A percentile compares a stretch with the other conserved stretches of the same genome.
phyloP scores from a whole-genome alignment of 1,140 invertebrate genomes.

The Drosophila leontia region DNA sequence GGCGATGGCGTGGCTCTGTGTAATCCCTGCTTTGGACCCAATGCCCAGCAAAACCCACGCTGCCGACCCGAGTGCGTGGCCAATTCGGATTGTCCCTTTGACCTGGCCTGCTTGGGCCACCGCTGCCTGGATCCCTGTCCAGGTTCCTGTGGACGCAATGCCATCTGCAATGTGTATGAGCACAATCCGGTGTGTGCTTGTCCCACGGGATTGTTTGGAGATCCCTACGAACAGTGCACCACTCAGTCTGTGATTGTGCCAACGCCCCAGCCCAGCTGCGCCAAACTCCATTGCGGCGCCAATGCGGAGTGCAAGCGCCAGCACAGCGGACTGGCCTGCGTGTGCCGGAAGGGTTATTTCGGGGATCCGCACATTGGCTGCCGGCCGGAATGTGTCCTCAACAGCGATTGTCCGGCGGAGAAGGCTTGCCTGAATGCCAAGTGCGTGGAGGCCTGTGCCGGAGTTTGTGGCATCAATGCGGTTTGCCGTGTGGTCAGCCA shows the following conservation, averaged over 20 bases:
- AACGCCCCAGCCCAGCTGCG: slow-evolving; percentile 88
- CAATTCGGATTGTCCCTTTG: slow-evolving; percentile 91
- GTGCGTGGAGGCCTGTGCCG: slow-evolving; percentile 91
- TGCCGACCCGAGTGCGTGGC: slow-evolving; percentile 92
- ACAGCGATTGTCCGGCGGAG: slow-evolving; percentile 89
- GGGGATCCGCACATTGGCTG: slow-evolving; percentile 91
- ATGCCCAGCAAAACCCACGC: slow-evolving; percentile 88
- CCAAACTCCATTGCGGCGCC: slow-evolving; percentile 89
- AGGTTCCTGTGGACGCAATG: slow-evolving; percentile 92
- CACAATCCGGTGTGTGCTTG: slow-evolving; percentile 93
- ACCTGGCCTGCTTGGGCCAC: slow-evolving; percentile 91
- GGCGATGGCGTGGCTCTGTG: slow-evolving; percentile 91
- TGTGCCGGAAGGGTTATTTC: slow-evolving; percentile 88
- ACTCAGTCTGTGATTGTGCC: slow-evolving; percentile 85
- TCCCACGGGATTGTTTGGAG: slow-evolving; percentile 89
- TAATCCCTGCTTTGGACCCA: slow-evolving; percentile 89
- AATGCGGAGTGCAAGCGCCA: slow-evolving; percentile 90
- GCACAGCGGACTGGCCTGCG: slow-evolving; percentile 87
- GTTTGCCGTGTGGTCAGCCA: slow-evolving; percentile 92
- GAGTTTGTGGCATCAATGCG: slow-evolving; percentile 91
- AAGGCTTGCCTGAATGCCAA: slow-evolving; percentile 92
- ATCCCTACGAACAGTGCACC: slow-evolving; percentile 92
- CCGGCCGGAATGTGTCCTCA: slow-evolving; percentile 91
- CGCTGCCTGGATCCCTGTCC: slow-evolving; percentile 92
- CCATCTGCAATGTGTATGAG: slow-evolving; percentile 90